Conservation (phyloP, 2,888 invertebrate genomes). For the Sphecodes monilicornis region DNA sequence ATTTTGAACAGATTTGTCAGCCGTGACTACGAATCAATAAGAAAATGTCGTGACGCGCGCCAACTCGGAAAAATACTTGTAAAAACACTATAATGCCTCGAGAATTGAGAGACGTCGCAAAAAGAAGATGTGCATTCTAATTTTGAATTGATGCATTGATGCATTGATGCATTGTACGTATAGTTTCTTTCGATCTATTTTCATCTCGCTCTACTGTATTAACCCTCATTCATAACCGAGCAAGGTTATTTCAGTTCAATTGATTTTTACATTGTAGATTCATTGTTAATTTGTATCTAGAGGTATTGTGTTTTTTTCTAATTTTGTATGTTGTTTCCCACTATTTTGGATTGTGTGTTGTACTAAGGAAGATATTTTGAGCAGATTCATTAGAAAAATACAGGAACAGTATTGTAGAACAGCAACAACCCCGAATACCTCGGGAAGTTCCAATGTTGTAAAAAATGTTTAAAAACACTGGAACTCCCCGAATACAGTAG, state of each 20-base stretch:
- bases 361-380: no score
- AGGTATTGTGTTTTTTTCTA: no score
- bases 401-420: no score
- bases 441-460: no score
- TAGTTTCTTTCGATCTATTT: not conserved
- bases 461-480: not conserved
- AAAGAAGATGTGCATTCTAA: no score
- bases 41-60: not conserved
- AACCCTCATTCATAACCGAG: not conserved
- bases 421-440: no score
- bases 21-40: not conserved
- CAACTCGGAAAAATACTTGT: not conserved
- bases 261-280: not conserved
- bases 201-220: not conserved
- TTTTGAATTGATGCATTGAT: no score
- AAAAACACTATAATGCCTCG: not conserved
- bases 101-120: no score
- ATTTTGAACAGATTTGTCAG: not conserved
- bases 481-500: not conserved
- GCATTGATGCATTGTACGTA: no score
- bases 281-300: not conserved
- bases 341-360: no score
- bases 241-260: not conserved
- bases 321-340: no score
- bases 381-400: no score